These are phyloP conservation scores for Athripsodes cinereus DNA, from an alignment of 2,888 invertebrate genomes.

Conservation along the genomic window DNA sequence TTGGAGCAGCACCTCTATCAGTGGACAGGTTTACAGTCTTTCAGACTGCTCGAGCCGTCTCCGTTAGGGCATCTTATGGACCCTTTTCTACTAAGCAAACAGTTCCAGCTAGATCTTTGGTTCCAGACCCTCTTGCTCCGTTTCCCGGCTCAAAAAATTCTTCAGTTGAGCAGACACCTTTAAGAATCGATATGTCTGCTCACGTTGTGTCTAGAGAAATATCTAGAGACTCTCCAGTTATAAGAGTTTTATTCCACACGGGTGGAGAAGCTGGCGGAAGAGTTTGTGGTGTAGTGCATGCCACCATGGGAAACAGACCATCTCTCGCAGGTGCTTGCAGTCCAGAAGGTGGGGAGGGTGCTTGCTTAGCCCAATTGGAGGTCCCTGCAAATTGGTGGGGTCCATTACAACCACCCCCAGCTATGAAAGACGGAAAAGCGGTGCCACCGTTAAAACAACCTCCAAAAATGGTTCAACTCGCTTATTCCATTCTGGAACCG, in stretches of 20 bases:
- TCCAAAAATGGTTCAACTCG: constrained; percentile 70
- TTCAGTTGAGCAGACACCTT: constrained; percentile 34
- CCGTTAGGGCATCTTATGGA: constrained; percentile 87
- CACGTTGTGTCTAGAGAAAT: constrained; percentile 85
- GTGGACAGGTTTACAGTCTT: constrained; percentile 87
- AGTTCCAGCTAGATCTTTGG: constrained; percentile 82
- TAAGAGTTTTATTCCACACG: constrained; percentile 87
- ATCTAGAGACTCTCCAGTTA: constrained; percentile 83
- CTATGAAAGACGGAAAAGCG: constrained; percentile 50
- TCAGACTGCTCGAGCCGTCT: constrained; percentile 85
- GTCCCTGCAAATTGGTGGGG: constrained; percentile 93
- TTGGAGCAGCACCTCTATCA: constrained; percentile 64
- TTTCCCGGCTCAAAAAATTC: constrained; percentile 33
- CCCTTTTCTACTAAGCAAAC: constrained; percentile 94
- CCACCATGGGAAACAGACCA: constrained; percentile 53
- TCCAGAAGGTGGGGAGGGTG: constrained; percentile 88
- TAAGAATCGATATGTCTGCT: constrained; percentile 82
- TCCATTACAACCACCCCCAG: constrained; percentile 58
- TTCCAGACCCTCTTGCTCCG: constrained; percentile 74
- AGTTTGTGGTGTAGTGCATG: constrained; percentile 77
- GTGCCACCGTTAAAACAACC: constrained; percentile 53
- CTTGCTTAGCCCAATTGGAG: constrained; percentile 82
- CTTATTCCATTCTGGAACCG: constrained; percentile 85
- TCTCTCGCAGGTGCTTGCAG: constrained; percentile 85
- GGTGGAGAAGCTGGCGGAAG: constrained; percentile 79